Evolutionary conservation across 2,113 vertebrate genomes (phyloP).

Genomic region (Hepsetus odoe): DNA sequence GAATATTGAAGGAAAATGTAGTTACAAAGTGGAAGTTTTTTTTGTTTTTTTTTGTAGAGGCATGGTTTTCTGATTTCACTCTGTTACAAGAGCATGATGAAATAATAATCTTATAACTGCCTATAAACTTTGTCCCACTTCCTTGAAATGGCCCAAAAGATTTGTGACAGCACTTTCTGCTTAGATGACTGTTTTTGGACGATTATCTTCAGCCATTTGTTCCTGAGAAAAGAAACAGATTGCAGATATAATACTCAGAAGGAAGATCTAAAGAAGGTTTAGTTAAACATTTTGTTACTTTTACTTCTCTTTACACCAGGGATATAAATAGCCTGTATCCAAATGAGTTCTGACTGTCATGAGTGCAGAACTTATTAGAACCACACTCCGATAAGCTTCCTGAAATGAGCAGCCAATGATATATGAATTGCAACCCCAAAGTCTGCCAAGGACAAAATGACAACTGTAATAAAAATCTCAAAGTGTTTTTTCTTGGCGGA

Average conservation of each 20-base stretch:
- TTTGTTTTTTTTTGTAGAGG: too few relatives aligned
- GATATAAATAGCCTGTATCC: constrained; percentile 2
- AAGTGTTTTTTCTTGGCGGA: constrained; percentile 27
- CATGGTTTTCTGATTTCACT: neutral
- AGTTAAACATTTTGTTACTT: neutral
- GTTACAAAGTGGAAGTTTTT: too few relatives aligned
- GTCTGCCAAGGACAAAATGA: constrained; percentile 52
- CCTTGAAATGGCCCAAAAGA: neutral
- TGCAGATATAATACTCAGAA: neutral
- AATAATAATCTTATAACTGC: neutral
- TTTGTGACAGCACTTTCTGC: neutral
- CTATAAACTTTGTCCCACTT: neutral
- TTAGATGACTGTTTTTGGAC: neutral
- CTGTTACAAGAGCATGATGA: neutral
- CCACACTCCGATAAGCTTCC: constrained; percentile 37
- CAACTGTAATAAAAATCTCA: constrained; percentile 45
- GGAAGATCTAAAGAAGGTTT: neutral
- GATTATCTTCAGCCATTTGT: neutral
- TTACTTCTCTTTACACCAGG: neutral
- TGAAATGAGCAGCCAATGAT: constrained; percentile 35
- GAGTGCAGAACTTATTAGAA: constrained; percentile 43
- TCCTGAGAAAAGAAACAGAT: neutral
- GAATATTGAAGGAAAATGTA: too few relatives aligned
- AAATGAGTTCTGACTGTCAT: constrained; percentile 26
- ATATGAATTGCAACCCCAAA: constrained; percentile 45